A percentile compares a stretch with the other conserved stretches of the same genome.
These are phyloP conservation scores for Yponomeuta evonymella DNA, from an alignment of 2,888 invertebrate species.

Conservation along the genomic window DNA sequence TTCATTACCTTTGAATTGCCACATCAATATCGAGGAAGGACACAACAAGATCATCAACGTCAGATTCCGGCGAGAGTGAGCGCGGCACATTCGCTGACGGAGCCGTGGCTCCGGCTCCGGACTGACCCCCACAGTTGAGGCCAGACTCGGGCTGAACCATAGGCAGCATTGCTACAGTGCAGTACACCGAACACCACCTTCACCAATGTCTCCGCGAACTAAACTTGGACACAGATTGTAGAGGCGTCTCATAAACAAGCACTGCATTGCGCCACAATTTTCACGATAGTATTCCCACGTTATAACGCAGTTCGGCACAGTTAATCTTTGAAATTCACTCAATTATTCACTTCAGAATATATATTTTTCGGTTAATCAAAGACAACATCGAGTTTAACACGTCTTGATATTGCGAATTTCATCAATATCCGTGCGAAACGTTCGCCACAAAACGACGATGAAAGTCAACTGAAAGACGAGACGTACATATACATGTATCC, in stretches of 20 bases:
- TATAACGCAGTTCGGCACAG: conserved; percentile 1
- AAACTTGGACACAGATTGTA: conserved; percentile 59
- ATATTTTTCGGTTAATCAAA: conserved; percentile 26
- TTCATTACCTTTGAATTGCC: conserved; percentile 60
- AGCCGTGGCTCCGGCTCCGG: conserved; percentile 51
- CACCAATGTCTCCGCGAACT: conserved; percentile 45
- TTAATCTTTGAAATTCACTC: background rate
- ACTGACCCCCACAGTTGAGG: conserved; percentile 59
- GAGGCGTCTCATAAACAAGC: conserved; percentile 63
- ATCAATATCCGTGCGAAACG: conserved; percentile 72
- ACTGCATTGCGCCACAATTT: conserved; percentile 74
- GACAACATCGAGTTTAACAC: conserved; percentile 63
- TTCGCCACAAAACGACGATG: conserved; percentile 74
- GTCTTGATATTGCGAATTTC: conserved; percentile 65
- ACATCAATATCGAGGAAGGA: conserved; percentile 71
- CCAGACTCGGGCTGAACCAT: conserved; percentile 67
- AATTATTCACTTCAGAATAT: conserved; percentile 23
- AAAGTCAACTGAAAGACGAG: conserved; percentile 77
- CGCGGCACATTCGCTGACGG: conserved; percentile 65
- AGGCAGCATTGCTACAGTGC: conserved; percentile 63
- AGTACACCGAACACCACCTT: conserved; percentile 36
- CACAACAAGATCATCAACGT: conserved; percentile 61
- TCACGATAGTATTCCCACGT: conserved; percentile 55
- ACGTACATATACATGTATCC: conserved; percentile 74
- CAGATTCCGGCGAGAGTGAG: conserved; percentile 63